phyloP scores from a whole-genome alignment of 2,113 vertebrate genomes.

The Pangasianodon hypophthalmus region DNA sequence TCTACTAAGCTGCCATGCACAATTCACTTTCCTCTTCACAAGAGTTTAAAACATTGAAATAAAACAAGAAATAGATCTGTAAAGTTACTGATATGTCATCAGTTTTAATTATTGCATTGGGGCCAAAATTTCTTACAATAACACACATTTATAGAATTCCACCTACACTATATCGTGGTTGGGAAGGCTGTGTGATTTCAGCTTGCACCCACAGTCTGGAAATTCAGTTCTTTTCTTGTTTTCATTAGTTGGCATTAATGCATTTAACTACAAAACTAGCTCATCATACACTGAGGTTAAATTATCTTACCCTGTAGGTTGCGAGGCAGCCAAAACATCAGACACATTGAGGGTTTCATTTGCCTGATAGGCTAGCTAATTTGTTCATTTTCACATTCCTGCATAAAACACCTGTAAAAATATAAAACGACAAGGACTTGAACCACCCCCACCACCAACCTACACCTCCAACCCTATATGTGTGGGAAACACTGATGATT shows the following conservation, averaged over 20 bases:
- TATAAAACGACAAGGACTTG: not conserved
- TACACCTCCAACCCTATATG: not conserved
- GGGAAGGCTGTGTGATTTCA: not conserved
- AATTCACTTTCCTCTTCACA: not conserved
- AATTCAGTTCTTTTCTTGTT: not conserved
- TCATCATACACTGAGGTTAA: not conserved
- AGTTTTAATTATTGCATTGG: not conserved
- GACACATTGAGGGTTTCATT: not conserved
- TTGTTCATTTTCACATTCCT: not conserved
- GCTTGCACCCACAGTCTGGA: not conserved
- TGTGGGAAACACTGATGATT: not conserved
- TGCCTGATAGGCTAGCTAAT: not conserved
- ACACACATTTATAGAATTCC: not conserved
- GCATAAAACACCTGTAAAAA: not conserved
- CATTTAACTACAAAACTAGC: not conserved
- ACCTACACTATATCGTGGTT: not conserved
- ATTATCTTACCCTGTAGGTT: not conserved
- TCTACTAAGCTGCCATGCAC: not conserved
- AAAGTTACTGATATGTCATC: not conserved
- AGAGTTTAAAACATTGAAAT: not conserved
- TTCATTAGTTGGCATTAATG: not conserved
- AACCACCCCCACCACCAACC: not conserved
- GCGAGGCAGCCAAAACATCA: not conserved
- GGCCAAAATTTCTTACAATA: not conserved
- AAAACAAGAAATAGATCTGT: not conserved